Base-by-base conservation (phyloP, 2,113 vertebrate species). In the Alethe diademata region DNA sequence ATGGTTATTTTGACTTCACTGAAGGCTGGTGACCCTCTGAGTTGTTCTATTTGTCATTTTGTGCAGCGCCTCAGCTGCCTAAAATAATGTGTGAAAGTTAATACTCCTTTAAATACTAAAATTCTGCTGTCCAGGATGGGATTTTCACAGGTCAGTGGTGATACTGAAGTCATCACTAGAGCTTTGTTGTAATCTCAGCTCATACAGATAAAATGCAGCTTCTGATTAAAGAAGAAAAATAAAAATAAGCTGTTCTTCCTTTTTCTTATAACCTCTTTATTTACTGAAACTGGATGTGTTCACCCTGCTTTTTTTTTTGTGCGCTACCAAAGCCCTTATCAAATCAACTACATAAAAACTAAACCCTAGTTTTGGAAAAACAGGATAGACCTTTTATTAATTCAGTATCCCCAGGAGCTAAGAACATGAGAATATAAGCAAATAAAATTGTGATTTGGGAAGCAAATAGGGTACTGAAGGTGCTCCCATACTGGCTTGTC, bases 391-490 rank as follows among this genome's bases (percentile, higher is more conserved):
- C 13, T 78, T 95, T 86, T 51, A 73, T 88, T 78, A 71, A 91
- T 84, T 86, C 72, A 90, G 25, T 73, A 22, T 83, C 78, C 78
- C n/a, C 42, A 23, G 72, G 62, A 92, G 88, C 47, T 83, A 26
- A 83, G 33, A 76, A 35, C 19, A 43, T 4, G 11, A 86, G 50
- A 72, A 38, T 81, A 56, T 69, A 45, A 81, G 57, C 53, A 90
- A 86, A 75, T 78, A 65, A 94, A 96, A 81, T 29, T 67, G 62
- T 94, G 84, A 7, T 70, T 93, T 88, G 62, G 67, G 86, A 81
- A 78, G 40, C 43, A 80, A 25, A 57, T 13, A n/a, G 51, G 19
- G 45, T 88, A 71, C 79, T 79, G 48, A 93, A 73, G 47, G 74
- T 71, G 51, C 70, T 90, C 26, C 75, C 14, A 18, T 54, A 70